Base-by-base conservation (phyloP, 2,113 vertebrate species). In the Rhinichthys klamathensis region DNA sequence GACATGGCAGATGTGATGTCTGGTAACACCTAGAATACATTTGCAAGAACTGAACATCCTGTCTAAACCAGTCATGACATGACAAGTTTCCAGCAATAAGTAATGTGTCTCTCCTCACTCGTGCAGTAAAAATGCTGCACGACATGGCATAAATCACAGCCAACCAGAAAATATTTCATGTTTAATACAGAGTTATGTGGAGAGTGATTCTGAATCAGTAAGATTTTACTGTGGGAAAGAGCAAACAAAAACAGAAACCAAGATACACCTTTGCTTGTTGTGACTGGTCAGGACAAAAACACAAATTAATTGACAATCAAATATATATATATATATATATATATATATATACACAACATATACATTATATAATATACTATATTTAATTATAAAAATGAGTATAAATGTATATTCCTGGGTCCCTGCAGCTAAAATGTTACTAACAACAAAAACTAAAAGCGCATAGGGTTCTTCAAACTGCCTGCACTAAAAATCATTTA, bases 11-110 rank as follows among this genome's bases (percentile, higher is more conserved):
- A 23, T 30, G 44, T 67, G 61, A 81, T 27, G 44, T 69, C 80
- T 69, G 23, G 80, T 81, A 69, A 69, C 61, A 81, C 44, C 41
- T 35, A 67, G 41, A 11, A 69, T 81, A 27, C 49, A 76, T 76
- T 76, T 76, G 49, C 74, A 54, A 76, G 49, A 32, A 49, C 46
- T 76, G 74, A 54, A 54, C 74, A 76, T 51, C 74, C 49, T 76
- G 49, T 76, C 49, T 54, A 54, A 76, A 76, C 74, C 74, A 76
- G 74, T 69, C 18, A 65, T 30, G 27, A 67, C 46, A 63, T 44
- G 60, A 80, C 23, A 61, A 8, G 56, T 80, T 15, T 80, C 35
- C 77, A 80, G 23, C 18, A 58, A 79, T 41, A 58, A 60, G 54
- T 60, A 78, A 78, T 78, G 35, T 60, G 38, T 76, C 35, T 46